Conservation (phyloP, 2,888 invertebrate species). For the Habroteleia sp. region DNA sequence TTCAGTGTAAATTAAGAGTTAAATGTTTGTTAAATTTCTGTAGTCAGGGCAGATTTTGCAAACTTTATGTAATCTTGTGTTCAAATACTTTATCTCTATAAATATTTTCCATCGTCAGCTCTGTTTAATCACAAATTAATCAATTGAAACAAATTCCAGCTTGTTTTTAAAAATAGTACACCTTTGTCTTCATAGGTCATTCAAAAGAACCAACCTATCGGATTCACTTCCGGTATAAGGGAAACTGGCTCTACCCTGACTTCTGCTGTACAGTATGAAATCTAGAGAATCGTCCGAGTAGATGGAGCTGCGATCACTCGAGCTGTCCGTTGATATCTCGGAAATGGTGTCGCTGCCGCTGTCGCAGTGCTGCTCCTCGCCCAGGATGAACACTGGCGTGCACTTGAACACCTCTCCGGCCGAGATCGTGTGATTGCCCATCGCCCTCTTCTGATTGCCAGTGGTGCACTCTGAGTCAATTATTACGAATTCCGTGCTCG, state of each 20-base stretch:
- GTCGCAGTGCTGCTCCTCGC: constrained; percentile 80
- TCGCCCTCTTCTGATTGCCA: constrained; percentile 73
- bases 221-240: constrained; percentile 76
- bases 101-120: no score
- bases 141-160: no score
- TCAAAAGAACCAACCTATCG: constrained; percentile 62
- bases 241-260: constrained; percentile 76
- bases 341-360: constrained; percentile 82
- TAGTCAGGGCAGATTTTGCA: no score
- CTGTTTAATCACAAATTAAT: no score
- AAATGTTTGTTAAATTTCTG: no score
- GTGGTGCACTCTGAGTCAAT: constrained; percentile 68
- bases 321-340: constrained; percentile 82
- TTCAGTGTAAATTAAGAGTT: no score
- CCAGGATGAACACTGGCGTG: constrained; percentile 80
- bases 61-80: no score
- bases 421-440: constrained; percentile 80
- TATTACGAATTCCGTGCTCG: constrained; percentile 75
- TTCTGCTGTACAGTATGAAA: constrained; percentile 80
- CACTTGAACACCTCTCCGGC: constrained; percentile 80
- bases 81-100: no score
- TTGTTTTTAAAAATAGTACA: no score
- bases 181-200: no score
- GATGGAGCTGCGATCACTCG: constrained; percentile 82
- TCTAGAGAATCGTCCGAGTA: constrained; percentile 82